Percentiles rank a stretch among this genome's conserved stretches.
These are phyloP conservation scores for Drosophila leontia DNA, from an alignment of 1,140 invertebrate genomes.

Conservation along the genomic window DNA sequence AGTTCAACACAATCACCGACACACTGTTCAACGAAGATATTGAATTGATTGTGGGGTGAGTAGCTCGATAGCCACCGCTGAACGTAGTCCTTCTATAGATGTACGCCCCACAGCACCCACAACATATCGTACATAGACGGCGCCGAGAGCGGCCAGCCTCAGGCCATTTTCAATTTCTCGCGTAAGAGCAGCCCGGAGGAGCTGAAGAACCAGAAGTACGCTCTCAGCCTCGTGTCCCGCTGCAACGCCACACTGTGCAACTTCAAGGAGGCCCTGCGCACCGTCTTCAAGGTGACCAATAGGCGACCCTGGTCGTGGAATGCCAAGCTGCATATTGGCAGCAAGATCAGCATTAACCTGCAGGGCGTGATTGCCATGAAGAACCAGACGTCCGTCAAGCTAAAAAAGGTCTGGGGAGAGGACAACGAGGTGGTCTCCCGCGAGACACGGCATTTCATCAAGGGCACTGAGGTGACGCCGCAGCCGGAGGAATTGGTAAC, in stretches of 20 bases:
- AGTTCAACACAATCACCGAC: slow-evolving; percentile 45
- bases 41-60: slow-evolving; percentile 75
- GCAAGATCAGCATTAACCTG: slow-evolving; percentile 55
- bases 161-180: slow-evolving; percentile 61
- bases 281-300: slow-evolving; percentile 56
- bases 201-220: slow-evolving; percentile 70
- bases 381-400: slow-evolving; percentile 68
- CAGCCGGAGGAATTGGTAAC: slow-evolving; percentile 66
- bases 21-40: slow-evolving; percentile 37
- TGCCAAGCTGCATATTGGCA: slow-evolving; percentile 67
- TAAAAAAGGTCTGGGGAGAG: slow-evolving; percentile 69
- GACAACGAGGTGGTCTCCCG: slow-evolving; percentile 57
- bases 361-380: slow-evolving; percentile 79
- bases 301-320: slow-evolving; percentile 74
- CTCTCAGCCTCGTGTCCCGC: slow-evolving; percentile 56
- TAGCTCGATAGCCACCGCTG: neutral
- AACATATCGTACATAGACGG: slow-evolving; percentile 75
- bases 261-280: slow-evolving; percentile 65
- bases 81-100: neutral
- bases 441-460: slow-evolving; percentile 60
- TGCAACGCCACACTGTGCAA: slow-evolving; percentile 72
- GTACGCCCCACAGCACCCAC: slow-evolving; percentile 37
- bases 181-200: slow-evolving; percentile 40
- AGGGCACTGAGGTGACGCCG: slow-evolving; percentile 63
- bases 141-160: slow-evolving; percentile 37